phyloP scores from a whole-genome alignment of 2,888 invertebrate genomes.

The Perdita meconis region DNA sequence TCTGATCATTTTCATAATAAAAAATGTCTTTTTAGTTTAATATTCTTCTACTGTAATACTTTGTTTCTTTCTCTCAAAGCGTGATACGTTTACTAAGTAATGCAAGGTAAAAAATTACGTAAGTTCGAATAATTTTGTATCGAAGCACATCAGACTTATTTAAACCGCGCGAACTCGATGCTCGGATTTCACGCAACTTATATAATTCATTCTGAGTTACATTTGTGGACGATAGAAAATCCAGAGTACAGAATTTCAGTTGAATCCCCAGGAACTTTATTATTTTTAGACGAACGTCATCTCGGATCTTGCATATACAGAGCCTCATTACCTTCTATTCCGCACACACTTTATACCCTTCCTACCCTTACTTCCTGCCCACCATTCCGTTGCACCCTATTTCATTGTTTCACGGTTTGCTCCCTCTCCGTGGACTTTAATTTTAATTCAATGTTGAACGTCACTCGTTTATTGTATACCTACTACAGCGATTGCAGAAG shows the following conservation, averaged over 20 bases:
- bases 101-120: no score
- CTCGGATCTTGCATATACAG: background rate
- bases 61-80: no score
- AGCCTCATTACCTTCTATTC: background rate
- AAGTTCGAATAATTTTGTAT: background rate
- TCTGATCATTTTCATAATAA: no score
- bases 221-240: background rate
- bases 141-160: background rate
- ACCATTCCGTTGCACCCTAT: background rate
- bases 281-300: background rate
- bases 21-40: no score
- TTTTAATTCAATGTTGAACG: background rate
- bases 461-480: background rate
- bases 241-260: background rate
- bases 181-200: background rate
- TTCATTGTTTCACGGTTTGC: background rate
- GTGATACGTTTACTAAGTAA: no score
- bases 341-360: background rate
- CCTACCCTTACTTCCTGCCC: background rate
- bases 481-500: background rate
- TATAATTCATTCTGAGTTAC: background rate
- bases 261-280: background rate
- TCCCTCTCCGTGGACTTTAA: background rate
- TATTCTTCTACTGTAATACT: no score
- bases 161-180: background rate